Conservation (phyloP, 2,797 vertebrate genomes). For the Rhinella marina region DNA sequence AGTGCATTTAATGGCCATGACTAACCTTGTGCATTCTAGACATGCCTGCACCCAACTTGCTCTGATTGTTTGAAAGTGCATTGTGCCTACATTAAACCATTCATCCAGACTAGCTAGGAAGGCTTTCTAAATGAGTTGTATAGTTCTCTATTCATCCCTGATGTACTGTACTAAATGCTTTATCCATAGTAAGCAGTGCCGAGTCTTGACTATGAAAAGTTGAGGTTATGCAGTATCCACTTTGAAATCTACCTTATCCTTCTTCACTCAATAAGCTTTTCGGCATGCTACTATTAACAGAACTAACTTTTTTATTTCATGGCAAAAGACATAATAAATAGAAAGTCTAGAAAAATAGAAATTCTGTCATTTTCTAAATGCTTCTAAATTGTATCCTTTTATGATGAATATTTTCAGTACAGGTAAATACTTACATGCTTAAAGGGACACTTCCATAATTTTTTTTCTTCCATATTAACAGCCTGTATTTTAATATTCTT, state of each 20-base stretch:
- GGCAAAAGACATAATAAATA: background rate
- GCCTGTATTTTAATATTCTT: too few relatives aligned
- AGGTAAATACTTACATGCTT: too few relatives aligned
- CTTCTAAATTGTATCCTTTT: too few relatives aligned
- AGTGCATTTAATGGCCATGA: background rate
- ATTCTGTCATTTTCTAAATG: too few relatives aligned
- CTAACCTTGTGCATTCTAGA: constrained; percentile 14
- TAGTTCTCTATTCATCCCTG: constrained; percentile 27
- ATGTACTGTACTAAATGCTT: constrained; percentile 25
- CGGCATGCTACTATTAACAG: background rate
- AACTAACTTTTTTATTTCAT: background rate
- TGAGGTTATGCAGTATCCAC: constrained; percentile 5
- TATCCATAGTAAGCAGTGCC: constrained; percentile 1
- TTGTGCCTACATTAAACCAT: constrained; percentile 28
- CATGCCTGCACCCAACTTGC: background rate
- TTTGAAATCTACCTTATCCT: background rate
- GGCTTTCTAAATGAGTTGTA: constrained; percentile 29
- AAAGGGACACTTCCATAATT: too few relatives aligned
- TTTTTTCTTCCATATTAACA: too few relatives aligned
- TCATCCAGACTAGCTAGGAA: constrained; percentile 25
- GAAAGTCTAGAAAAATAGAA: background rate
- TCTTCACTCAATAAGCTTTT: background rate
- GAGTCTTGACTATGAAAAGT: background rate
- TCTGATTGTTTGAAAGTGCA: constrained; percentile 33
- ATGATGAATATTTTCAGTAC: too few relatives aligned